These are phyloP conservation scores for Tinea pellionella DNA, from an alignment of 2,888 invertebrate genomes.

Conservation along the genomic window DNA sequence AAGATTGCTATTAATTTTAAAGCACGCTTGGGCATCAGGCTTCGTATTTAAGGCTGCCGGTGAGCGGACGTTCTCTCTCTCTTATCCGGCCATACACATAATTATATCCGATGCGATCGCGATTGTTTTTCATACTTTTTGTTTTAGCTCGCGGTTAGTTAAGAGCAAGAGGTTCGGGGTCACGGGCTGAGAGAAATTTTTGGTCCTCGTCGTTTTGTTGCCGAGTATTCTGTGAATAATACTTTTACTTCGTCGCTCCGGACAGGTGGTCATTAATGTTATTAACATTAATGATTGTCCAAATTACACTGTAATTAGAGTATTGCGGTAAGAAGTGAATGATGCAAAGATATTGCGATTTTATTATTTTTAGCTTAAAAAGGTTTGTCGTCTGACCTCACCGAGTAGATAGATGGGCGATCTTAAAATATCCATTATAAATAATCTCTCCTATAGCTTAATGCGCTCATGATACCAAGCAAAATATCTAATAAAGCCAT, in stretches of 20 bases:
- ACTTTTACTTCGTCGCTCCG: not conserved
- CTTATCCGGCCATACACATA: slow-evolving; percentile 37
- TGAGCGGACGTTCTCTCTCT: slow-evolving; percentile 11
- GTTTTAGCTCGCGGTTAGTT: slow-evolving; percentile 18
- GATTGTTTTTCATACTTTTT: slow-evolving; percentile 33
- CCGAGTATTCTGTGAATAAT: not conserved
- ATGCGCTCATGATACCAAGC: not conserved
- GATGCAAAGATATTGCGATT: not conserved
- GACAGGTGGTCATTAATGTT: slow-evolving; percentile 1
- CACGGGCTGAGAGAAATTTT: slow-evolving; percentile 14
- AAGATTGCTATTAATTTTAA: slow-evolving; percentile 66
- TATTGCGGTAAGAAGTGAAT: not conserved
- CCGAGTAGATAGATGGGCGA: no score
- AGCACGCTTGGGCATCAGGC: slow-evolving; percentile 24
- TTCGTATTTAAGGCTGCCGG: slow-evolving; percentile 12
- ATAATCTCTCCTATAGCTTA: not conserved
- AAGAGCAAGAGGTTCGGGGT: slow-evolving; percentile 3
- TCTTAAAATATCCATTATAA: not conserved
- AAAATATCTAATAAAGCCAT: slow-evolving; percentile 10
- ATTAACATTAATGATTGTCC: not conserved
- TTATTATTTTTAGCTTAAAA: not conserved
- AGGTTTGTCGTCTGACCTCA: not conserved
- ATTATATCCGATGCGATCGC: slow-evolving; percentile 57
- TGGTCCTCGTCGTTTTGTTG: slow-evolving; percentile 7
- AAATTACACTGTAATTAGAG: not conserved